Percentiles rank a stretch among this genome's conserved stretches.
Evolutionary conservation across 2,113 vertebrate species (phyloP).

Genomic region (Hymenochirus boettgeri): DNA sequence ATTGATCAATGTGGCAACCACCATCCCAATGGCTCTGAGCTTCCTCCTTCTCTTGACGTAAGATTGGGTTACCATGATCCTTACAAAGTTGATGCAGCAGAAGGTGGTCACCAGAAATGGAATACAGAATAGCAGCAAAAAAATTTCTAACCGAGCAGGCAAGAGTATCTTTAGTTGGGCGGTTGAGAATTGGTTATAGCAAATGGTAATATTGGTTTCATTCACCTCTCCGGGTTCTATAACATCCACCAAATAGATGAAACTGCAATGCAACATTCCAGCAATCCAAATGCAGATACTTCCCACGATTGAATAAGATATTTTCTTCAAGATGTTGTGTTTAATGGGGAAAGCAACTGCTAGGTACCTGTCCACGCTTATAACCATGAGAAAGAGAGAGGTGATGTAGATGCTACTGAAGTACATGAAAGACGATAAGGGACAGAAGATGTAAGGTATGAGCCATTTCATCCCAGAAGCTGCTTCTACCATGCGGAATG

Average conservation of each 20-base stretch:
- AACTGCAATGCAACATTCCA: slow-evolving; percentile 65
- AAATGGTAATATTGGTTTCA: background rate
- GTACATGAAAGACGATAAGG: slow-evolving; percentile 72
- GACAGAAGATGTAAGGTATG: slow-evolving; percentile 64
- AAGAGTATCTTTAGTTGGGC: slow-evolving; percentile 41
- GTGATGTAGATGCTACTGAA: slow-evolving; percentile 87
- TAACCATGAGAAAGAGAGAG: slow-evolving; percentile 73
- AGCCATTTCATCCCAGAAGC: slow-evolving; percentile 60
- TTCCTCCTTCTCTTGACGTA: slow-evolving; percentile 46
- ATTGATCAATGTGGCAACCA: slow-evolving; percentile 51
- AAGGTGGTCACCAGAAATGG: slow-evolving; percentile 58
- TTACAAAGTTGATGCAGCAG: slow-evolving; percentile 57
- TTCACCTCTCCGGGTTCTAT: slow-evolving; percentile 2
- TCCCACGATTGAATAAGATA: slow-evolving; percentile 55
- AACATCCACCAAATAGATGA: slow-evolving; percentile 68
- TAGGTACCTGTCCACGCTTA: slow-evolving; percentile 82
- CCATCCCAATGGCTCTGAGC: slow-evolving; percentile 52
- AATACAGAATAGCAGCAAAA: slow-evolving; percentile 54
- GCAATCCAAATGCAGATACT: slow-evolving; percentile 72
- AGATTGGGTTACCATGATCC: slow-evolving; percentile 52
- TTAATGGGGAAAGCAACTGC: slow-evolving; percentile 78
- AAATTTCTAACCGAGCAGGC: slow-evolving; percentile 50
- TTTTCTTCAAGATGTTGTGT: slow-evolving; percentile 62
- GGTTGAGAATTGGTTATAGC: slow-evolving; percentile 46
- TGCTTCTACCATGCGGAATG: slow-evolving; percentile 77